Conservation (phyloP, 2,888 invertebrate genomes). For the Hirtodrosophila histrioides region DNA sequence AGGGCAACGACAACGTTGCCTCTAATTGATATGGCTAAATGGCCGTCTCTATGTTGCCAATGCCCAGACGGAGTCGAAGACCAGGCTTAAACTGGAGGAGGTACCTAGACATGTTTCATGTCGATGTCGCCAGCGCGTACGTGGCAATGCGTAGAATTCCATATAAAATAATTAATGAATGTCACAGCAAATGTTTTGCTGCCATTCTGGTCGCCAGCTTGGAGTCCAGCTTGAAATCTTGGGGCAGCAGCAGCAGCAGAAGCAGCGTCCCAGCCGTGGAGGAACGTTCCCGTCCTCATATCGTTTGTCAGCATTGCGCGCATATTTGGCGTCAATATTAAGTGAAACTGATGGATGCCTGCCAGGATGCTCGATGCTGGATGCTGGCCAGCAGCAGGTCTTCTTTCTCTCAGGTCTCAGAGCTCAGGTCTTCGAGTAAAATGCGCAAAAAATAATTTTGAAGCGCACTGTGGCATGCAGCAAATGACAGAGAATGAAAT, state of each 20-base stretch:
- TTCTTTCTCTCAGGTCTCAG: conserved; percentile 6
- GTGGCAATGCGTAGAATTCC: conserved; percentile 83
- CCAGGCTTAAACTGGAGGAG: conserved; percentile 3
- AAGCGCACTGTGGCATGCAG: conserved; percentile 83
- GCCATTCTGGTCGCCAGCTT: conserved; percentile 43
- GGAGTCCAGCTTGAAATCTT: conserved; percentile 2
- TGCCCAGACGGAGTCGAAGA: conserved; percentile 26
- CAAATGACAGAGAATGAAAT: conserved; percentile 83
- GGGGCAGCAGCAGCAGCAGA: too few species aligned
- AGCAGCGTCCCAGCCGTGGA: not conserved
- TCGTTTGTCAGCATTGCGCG: conserved; percentile 83
- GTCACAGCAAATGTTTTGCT: conserved; percentile 81
- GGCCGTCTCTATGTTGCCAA: conserved; percentile 74
- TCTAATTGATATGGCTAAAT: conserved; percentile 78
- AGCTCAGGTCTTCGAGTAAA: conserved; percentile 22
- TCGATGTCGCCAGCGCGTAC: conserved; percentile 82
- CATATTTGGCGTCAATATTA: conserved; percentile 84
- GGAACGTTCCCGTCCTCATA: conserved; percentile 50
- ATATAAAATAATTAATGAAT: conserved; percentile 84
- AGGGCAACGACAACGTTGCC: conserved; percentile 30
- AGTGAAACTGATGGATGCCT: conserved; percentile 83
- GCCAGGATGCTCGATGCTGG: conserved; percentile 23
- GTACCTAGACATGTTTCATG: conserved; percentile 74
- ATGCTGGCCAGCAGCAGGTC: conserved; percentile 21
- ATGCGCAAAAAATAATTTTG: conserved; percentile 76